Evolutionary conservation across 2,113 vertebrate species (phyloP).

Genomic region (Scatophagus argus): DNA sequence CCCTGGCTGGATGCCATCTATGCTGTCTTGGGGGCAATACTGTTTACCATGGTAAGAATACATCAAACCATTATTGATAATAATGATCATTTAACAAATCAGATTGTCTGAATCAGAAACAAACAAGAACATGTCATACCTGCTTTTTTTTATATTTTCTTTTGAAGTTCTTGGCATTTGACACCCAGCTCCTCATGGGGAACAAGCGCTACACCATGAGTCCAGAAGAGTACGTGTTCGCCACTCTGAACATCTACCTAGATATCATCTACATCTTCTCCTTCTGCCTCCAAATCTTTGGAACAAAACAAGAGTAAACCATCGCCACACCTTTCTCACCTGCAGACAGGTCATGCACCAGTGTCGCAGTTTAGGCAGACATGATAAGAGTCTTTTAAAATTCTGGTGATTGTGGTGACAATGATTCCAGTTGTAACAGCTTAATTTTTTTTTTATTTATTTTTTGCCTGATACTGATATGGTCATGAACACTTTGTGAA

Average conservation of each 20-base stretch:
- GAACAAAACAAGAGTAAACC: constrained; percentile 87
- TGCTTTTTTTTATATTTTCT: constrained; percentile 32
- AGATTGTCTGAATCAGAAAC: not conserved
- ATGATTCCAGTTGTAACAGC: constrained; percentile 31
- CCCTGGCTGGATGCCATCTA: constrained; percentile 91
- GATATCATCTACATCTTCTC: constrained; percentile 96
- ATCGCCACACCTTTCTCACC: not conserved
- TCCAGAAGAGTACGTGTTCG: constrained; percentile 95
- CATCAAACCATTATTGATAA: not conserved
- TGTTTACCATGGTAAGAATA: constrained; percentile 91
- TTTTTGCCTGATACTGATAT: constrained; percentile 33
- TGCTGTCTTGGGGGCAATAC: constrained; percentile 88
- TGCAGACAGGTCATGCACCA: constrained; percentile 6
- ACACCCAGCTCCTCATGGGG: constrained; percentile 95
- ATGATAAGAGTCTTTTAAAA: constrained; percentile 8
- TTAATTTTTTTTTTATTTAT: constrained; percentile 15
- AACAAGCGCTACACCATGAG: constrained; percentile 89
- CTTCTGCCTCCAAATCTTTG: constrained; percentile 94
- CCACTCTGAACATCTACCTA: constrained; percentile 95
- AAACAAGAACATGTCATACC: constrained; percentile 1
- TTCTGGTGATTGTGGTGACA: constrained; percentile 40
- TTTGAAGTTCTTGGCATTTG: constrained; percentile 92
- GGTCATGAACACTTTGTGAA: constrained; percentile 32
- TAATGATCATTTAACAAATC: not conserved
- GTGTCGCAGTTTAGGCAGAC: not conserved